phyloP scores from a whole-genome alignment of 2,888 invertebrate species.

The Drosophila gaucha region DNA sequence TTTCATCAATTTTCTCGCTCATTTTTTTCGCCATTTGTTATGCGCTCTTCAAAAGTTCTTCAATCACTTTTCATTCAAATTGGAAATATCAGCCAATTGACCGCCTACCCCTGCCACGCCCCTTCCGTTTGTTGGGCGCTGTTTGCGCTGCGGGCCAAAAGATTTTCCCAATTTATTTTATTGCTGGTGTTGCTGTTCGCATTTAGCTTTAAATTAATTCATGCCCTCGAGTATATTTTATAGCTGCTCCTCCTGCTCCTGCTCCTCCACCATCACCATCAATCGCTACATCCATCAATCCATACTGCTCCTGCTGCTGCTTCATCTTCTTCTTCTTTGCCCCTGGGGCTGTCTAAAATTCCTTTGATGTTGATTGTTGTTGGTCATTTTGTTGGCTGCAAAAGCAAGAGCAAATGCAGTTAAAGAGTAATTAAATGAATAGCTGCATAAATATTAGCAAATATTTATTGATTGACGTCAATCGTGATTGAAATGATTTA shows the following conservation, averaged over 20 bases:
- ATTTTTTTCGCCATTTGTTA: conserved; percentile 13
- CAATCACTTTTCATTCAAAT: conserved; percentile 45
- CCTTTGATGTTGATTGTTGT: conserved; percentile 49
- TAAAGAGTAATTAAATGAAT: conserved; percentile 24
- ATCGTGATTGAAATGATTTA: not conserved
- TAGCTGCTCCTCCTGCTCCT: conserved; percentile 12
- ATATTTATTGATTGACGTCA: conserved; percentile 25
- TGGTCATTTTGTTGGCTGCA: conserved; percentile 21
- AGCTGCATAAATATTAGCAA: conserved; percentile 31
- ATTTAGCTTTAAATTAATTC: conserved; percentile 61
- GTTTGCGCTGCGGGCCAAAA: conserved; percentile 44
- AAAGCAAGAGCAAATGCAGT: conserved; percentile 4
- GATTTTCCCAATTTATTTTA: conserved; percentile 56
- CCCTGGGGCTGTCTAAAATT: conserved; percentile 2
- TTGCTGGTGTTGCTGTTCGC: conserved; percentile 41
- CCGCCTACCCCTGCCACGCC: conserved; percentile 1
- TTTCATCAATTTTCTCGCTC: conserved; percentile 3
- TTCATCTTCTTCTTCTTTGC: not conserved
- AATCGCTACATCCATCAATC: conserved; percentile 4
- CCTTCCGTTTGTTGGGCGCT: conserved; percentile 32
- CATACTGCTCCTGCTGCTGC: not conserved
- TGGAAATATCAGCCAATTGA: conserved; percentile 46
- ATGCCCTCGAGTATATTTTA: conserved; percentile 49
- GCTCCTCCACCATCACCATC: not conserved
- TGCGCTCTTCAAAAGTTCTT: conserved; percentile 49